These are phyloP conservation scores for Lucilia cuprina DNA, from an alignment of 1,140 invertebrate genomes.

Conservation along the genomic window DNA sequence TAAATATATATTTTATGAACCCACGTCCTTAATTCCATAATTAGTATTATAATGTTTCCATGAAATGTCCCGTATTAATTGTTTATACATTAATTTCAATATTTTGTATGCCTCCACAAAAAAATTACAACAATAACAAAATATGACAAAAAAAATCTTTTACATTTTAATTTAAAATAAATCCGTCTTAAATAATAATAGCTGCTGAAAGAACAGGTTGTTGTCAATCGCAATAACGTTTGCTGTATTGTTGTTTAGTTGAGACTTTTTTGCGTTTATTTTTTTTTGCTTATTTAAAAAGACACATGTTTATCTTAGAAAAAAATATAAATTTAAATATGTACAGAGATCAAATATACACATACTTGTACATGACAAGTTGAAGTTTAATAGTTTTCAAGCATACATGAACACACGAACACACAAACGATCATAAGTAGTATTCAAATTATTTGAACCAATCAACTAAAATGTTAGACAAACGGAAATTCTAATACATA, in stretches of 20 bases:
- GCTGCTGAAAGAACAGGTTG: conserved; percentile 38
- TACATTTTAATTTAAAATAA: conserved; percentile 29
- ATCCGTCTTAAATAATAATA: conserved; percentile 39
- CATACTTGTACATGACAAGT: conserved; percentile 31
- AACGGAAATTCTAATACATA: not conserved
- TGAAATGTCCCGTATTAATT: not conserved
- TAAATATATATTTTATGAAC: too few species aligned
- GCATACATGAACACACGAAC: not conserved
- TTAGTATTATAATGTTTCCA: too few species aligned
- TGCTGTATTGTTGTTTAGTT: not conserved
- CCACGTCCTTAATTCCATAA: too few species aligned
- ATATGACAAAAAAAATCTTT: not conserved
- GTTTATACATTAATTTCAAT: not conserved
- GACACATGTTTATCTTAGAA: conserved; percentile 23
- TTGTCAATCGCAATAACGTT: conserved; percentile 31
- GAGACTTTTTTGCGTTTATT: not conserved
- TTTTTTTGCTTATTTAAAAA: conserved; percentile 11
- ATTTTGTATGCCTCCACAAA: not conserved
- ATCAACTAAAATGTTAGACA: conserved; percentile 2
- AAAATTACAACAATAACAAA: not conserved
- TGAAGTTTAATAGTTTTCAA: conserved; percentile 30
- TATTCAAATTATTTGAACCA: not conserved
- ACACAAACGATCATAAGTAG: not conserved
- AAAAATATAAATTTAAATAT: not conserved
- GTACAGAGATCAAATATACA: not conserved